phyloP scores from a whole-genome alignment of 2,113 vertebrate species.

The Hiodon tergisus region DNA sequence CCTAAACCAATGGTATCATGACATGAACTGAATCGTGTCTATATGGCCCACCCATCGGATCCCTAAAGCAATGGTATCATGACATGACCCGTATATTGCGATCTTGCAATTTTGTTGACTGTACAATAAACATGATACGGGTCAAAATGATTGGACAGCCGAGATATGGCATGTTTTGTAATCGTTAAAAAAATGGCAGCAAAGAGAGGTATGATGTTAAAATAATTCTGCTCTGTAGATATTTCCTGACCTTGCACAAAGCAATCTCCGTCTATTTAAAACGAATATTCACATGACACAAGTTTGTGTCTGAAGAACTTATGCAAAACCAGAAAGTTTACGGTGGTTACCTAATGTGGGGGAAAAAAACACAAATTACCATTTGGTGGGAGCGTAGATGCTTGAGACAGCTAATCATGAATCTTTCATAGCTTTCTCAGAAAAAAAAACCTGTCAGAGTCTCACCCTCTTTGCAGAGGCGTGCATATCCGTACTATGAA shows the following conservation, averaged over 20 bases:
- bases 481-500: neutral
- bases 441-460: neutral
- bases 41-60: no score
- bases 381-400: neutral
- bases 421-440: neutral
- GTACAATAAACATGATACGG: no score
- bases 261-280: neutral
- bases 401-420: conserved; percentile 4
- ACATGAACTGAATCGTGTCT: no score
- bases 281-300: conserved; percentile 11
- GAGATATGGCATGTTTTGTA: no score
- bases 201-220: no score
- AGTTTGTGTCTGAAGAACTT: conserved; percentile 5
- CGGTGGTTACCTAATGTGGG: conserved; percentile 6
- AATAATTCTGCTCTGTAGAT: no score
- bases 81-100: no score
- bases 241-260: neutral
- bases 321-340: conserved; percentile 1
- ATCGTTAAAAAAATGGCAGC: no score
- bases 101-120: no score
- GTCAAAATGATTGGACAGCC: no score
- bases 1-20: no score
- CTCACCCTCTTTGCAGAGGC: neutral
- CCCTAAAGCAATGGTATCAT: no score
- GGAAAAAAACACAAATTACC: neutral